Base-by-base conservation (phyloP, 2,888 invertebrate genomes). In the Yponomeuta sedellus region DNA sequence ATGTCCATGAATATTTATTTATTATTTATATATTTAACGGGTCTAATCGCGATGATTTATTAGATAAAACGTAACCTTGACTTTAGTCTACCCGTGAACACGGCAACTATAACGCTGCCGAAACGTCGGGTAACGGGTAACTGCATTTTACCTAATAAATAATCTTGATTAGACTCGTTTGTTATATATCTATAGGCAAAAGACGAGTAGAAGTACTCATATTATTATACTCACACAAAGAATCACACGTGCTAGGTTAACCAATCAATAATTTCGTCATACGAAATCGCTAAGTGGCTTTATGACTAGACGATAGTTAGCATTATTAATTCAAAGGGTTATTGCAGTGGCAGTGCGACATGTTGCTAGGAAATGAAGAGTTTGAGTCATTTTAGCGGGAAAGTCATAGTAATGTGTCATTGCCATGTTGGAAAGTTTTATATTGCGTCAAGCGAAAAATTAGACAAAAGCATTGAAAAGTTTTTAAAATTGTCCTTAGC, bases 291-390 rank as follows among this genome's bases (percentile, higher is more conserved):
- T 20, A 12, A 25, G 59, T 59, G 59, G 59, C 22, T 20, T 10
- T 59, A 25, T 59, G 59, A 22, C 62, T 62, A 62, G 62, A n/a
- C 62, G 62, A 62, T 34, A n/a, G 16, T 62, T 61, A 16, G 5
- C 62, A 62, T 62, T 34, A 34, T 40, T 10, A 34, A 62, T 62
- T 62, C 62, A 62, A 34, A 62, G 19, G 39, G 6, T 19, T 62
- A 34, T 10, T 62, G 28, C 0, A 34, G 19, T 62, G 11, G 12
- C 25, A 19, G 39, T 62, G 19, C 40, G 62, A 62, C 62, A 62
- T 5, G 19, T 20, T 62, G n/a, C 62, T 62, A n/a, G 62, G 34
- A 62, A 62, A 34, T 59, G 62, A 34, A 10, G 34, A 62, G 10
- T 20, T 39, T 62, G 62, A 62, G 39, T 62, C 62, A 62, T n/a